Evolutionary conservation across 2,113 vertebrate species (phyloP).

Genomic region (Lucifuga dentata): DNA sequence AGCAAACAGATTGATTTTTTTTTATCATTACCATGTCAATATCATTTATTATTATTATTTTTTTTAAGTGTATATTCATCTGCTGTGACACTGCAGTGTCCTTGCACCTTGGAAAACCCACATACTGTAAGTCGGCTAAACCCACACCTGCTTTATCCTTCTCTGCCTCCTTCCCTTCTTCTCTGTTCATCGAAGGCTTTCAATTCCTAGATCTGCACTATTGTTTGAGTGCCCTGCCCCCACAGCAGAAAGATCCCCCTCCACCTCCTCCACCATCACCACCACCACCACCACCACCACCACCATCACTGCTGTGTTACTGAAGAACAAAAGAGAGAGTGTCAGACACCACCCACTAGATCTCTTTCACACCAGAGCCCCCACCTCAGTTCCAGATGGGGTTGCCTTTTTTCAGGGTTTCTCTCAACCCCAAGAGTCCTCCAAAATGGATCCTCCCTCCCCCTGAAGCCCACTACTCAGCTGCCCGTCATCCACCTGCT

Average conservation of each 20-base stretch:
- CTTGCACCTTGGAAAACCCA: constrained; percentile 54
- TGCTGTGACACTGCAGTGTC: constrained; percentile 67
- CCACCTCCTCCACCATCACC: not conserved
- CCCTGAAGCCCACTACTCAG: constrained; percentile 79
- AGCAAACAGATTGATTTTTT: constrained; percentile 2
- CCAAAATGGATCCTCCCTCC: constrained; percentile 73
- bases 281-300: constrained; percentile 42
- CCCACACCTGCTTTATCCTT: constrained; percentile 64
- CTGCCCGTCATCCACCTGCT: constrained; percentile 87
- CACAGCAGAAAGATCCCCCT: constrained; percentile 68
- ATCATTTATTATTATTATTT: too few relatives aligned
- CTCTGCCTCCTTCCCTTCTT: constrained; percentile 68
- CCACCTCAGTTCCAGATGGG: constrained; percentile 85
- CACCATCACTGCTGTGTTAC: constrained; percentile 83
- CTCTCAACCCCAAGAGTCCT: constrained; percentile 84
- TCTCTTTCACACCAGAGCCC: constrained; percentile 85
- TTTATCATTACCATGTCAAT: constrained; percentile 2
- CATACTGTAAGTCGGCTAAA: constrained; percentile 56
- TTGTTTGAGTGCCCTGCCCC: constrained; percentile 84
- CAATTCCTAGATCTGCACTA: constrained; percentile 83
- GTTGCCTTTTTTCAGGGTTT: constrained; percentile 83
- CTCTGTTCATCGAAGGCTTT: constrained; percentile 80
- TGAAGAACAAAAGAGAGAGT: constrained; percentile 87
- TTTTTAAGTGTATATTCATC: constrained; percentile 34
- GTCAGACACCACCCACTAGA: constrained; percentile 88